These are phyloP conservation scores for Phylloscopus whistleri DNA, from an alignment of 2,113 vertebrate species.

Conservation along the genomic window DNA sequence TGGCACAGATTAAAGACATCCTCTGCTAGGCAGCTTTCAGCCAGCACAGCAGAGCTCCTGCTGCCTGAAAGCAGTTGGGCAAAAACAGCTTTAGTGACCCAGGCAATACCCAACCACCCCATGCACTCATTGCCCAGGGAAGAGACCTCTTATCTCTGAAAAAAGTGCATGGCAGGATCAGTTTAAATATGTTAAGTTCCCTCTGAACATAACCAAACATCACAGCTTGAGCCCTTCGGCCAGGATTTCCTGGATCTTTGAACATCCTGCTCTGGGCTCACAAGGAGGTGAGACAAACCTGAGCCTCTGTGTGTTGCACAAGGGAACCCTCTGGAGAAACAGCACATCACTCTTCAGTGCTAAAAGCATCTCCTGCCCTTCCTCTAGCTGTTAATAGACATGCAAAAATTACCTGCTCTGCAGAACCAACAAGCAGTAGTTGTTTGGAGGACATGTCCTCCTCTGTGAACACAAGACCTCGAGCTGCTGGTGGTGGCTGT, in stretches of 20 bases:
- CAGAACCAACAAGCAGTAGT: neutral
- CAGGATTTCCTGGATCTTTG: neutral
- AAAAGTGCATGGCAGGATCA: neutral
- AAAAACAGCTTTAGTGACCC: neutral
- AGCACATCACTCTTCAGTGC: neutral
- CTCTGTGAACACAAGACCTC: neutral
- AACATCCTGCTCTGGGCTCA: neutral
- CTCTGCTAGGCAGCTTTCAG: neutral
- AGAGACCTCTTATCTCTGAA: neutral
- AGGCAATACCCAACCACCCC: neutral
- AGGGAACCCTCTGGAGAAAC: neutral
- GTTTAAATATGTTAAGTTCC: neutral
- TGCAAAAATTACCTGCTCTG: neutral
- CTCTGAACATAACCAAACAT: neutral
- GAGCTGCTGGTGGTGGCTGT: neutral
- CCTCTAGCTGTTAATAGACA: neutral
- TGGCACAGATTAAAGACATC: conserved; percentile 16
- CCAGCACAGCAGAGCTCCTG: neutral
- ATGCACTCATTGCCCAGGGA: neutral
- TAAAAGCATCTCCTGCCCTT: neutral
- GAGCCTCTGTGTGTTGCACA: neutral
- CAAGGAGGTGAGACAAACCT: neutral
- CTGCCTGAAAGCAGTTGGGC: neutral
- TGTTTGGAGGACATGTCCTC: neutral
- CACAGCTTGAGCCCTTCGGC: neutral